Percentiles rank a stretch among this genome's conserved stretches.
These are phyloP conservation scores for Macroramphosus scolopax DNA, from an alignment of 2,797 vertebrate genomes.

Conservation along the genomic window DNA sequence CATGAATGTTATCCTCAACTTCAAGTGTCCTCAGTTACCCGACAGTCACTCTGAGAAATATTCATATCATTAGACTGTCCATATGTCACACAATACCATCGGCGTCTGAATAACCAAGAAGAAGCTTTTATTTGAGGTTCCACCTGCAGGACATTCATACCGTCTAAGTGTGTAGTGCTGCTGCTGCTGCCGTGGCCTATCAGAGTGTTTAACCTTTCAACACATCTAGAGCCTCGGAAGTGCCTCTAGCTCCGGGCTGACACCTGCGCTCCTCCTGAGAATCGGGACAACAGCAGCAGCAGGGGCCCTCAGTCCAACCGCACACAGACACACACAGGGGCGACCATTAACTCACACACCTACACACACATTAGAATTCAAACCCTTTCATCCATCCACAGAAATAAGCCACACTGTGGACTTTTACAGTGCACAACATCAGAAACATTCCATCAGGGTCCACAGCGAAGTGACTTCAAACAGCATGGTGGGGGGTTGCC, in stretches of 20 bases:
- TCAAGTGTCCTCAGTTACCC: conserved; percentile 6
- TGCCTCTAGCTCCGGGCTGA: conserved; percentile 50
- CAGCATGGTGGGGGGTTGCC: conserved; percentile 20
- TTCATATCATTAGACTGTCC: conserved; percentile 23
- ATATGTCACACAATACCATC: conserved; percentile 18
- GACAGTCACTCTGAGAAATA: conserved; percentile 4
- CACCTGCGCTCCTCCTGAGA: conserved; percentile 59
- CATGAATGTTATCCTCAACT: conserved; percentile 3
- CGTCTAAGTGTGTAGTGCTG: conserved; percentile 35
- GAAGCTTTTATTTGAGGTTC: conserved; percentile 18
- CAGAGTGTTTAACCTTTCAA: conserved; percentile 65
- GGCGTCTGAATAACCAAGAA: no score
- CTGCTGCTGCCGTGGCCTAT: conserved; percentile 28
- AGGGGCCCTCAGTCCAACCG: conserved; percentile 37
- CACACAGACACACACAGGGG: conserved; percentile 18
- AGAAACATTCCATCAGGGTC: not conserved
- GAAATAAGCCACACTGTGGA: no score
- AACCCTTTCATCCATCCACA: not conserved
- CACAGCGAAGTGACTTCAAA: conserved; percentile 25
- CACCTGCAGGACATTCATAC: conserved; percentile 33
- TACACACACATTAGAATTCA: conserved; percentile 2
- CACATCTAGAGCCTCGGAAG: conserved; percentile 40
- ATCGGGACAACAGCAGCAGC: conserved; percentile 54
- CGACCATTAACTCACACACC: conserved; percentile 14
- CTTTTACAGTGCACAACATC: conserved; percentile 1